A percentile compares a stretch with the other conserved stretches of the same genome.
Evolutionary conservation across 2,797 vertebrate species (phyloP).

Genomic region (Lepidocolaptes lacrymiger): DNA sequence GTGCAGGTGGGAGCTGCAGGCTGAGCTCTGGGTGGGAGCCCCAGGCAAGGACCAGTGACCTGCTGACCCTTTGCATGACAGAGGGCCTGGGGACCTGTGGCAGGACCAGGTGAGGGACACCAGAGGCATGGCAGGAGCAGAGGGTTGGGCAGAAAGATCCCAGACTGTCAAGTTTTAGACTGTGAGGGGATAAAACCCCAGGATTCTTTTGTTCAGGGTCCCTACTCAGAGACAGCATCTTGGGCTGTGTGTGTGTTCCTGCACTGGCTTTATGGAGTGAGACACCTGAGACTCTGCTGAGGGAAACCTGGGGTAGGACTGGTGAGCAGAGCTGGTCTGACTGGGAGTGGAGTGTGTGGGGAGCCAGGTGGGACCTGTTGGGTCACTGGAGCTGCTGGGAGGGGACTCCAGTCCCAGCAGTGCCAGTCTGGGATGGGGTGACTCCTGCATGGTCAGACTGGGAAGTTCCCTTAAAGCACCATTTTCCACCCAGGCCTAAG

Average conservation of each 20-base stretch:
- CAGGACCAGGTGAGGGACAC: background rate
- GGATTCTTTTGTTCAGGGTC: too few relatives aligned
- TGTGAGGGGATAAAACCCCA: background rate
- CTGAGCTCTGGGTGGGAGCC: background rate
- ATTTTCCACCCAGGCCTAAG: background rate
- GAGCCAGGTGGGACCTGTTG: background rate
- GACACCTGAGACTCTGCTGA: background rate
- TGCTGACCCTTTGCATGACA: rapidly evolving
- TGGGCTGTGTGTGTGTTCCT: background rate
- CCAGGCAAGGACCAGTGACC: background rate
- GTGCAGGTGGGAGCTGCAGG: background rate
- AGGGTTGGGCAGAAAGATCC: background rate
- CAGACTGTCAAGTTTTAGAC: background rate
- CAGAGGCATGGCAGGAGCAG: background rate
- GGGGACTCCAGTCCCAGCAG: background rate
- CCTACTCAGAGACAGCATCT: background rate
- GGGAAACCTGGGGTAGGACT: rapidly evolving
- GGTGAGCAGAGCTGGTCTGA: background rate
- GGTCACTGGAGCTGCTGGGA: rapidly evolving
- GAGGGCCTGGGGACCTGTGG: background rate
- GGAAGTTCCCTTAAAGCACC: background rate
- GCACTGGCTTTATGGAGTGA: background rate
- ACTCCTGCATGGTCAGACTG: background rate
- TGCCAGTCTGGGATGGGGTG: rapidly evolving
- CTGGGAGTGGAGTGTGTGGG: background rate